Evolutionary conservation across 2,888 invertebrate species (phyloP), one percentile per base, ranked within the genome.

Genomic region (Erebia palarica): DNA sequence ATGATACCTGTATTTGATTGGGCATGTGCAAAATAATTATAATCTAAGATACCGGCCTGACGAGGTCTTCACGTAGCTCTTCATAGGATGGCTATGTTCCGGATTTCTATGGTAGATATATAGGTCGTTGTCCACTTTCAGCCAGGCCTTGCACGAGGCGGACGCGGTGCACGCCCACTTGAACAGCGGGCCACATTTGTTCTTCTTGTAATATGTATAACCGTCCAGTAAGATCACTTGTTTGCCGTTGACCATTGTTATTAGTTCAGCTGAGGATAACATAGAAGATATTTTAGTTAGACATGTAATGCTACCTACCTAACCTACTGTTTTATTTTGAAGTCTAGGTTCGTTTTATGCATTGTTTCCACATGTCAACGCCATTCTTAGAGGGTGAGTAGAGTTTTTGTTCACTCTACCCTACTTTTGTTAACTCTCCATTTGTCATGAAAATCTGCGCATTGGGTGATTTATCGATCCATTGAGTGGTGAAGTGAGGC

Each of bases 231-330:
- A 44, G 2, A 73, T 59, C 21, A 75, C 69, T 18, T 63, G 60
- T 13, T 59, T 75, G n/a, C 75, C 75, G 51, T 75, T 75, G 1
- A 73, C 63, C 75, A 73, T 75, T 14, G 73, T 73, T 64, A 75
- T 63, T 13, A 75, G 21, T 61, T 71, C 61, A 5, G 75, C 75
- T 75, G 71, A 13, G 8, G 57, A 65, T 67, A 57, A 64, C 13
- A 9, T 69, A 55, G n/a, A 44, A 10, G 42, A 63, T 42, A 27
- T 58, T 18, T 55, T 18, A 18, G 55, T 18, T 13, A 47, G 13
- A 10, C 13, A 3, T 47, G 11, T 47, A 10, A 27, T 27, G 7
- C 5, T 36, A 36, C 36, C 36, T 36, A 36, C 36, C 2, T 36
- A 27, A 36, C 36, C 36, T 7, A 36, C 36, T 36, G 36, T 36